Evolutionary conservation across 1,140 invertebrate genomes (phyloP), one percentile per base, ranked within the genome.

Genomic region (Cotesia chilonis): DNA sequence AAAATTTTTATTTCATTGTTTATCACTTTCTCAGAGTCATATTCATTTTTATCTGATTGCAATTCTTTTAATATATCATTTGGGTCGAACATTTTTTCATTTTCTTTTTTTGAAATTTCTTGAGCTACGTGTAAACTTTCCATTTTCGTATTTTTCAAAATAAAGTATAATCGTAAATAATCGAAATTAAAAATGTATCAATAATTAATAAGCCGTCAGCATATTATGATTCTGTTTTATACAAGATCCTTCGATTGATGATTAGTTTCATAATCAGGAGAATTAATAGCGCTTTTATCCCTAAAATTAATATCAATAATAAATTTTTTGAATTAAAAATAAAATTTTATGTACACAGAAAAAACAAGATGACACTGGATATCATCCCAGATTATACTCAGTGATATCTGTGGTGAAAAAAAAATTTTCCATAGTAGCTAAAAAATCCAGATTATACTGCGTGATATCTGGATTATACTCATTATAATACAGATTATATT

Each of bases 1-100:
- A 78, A 72, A 65, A 78, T 75, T 66, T 67, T 17, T 63, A 75
- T 47, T 47, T 6, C 10, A 47, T 47, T 47, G 10, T 47, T 47
- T 47, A 47, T 47, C 41, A 9, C 6, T 47, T 47, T 6, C 7
- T 47, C 10, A 10, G 5, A 6, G 64, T 79, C 47, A 0, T 70
- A 14, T 59, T 76, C 65, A 17, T 57, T 71, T 54, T 67, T 38
- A n/a, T 38, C 14, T 41, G 4, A 14, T 47, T 41, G 35, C 63
- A 65, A 65, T 41, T 65, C 63, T 12, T 10, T 14, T 14, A 65
- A 65, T 41, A 65, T 65, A 14, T 41, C 63, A 38, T 65, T 37
- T n/a, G 36, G 20, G n/a, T 65, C 4, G n/a, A 47, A 28, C 1
- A n/a, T 38, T 5, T n/a, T 20, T 59, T 55, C 17, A 47, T 72